Base-by-base conservation (phyloP, 2,113 vertebrate species). In the Tragelaphus buxtoni region DNA sequence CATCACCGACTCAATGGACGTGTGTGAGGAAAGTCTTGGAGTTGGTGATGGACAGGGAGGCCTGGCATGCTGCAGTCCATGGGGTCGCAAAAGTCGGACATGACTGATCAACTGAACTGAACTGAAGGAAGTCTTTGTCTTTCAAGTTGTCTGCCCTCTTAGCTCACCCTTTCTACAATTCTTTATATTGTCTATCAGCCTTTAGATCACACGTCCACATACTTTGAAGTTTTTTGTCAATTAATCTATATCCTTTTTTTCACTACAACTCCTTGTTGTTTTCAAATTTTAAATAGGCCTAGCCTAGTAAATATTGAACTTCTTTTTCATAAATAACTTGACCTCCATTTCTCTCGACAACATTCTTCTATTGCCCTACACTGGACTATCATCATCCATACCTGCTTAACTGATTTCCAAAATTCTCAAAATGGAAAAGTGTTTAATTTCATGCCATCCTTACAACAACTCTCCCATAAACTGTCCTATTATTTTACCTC, bases 401-500 rank as follows among this genome's bases (percentile, higher is more conserved):
- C 20, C 18, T 81, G 45, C 26, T 49, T 49, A 77, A 77, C 45
- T 90, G 30, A 90, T 10, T 74, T 84, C 42, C 55, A 17, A 89
- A 95, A 74, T 3, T 88, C 51, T 87, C 53, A 88, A 77, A 86
- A 85, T 69, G 35, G n/a, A 81, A 97, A 96, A 93, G 35, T 2
- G 26, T 84, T 92, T 49, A 55, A 77, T 91, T 77, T 88, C 17
- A 79, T 77, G 7, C 26, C 39, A 60, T 58, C n/a, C 28, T 88
- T 88, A 42, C 42, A 90, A 69, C 24, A 60, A 65, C 13, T 94
- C 42, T 93, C 56, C 91, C 39, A 53, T 93, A 94, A 89, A 93
- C 5, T 61, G 91, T 85, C 28, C 56, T 91, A 94, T 90, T 47
- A 55, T 55, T 94, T 94, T 96, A 83, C n/a, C n/a, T 96, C 24